These are phyloP conservation scores for Decapterus maruadsi DNA, from an alignment of 2,797 vertebrate genomes.

Conservation along the genomic window DNA sequence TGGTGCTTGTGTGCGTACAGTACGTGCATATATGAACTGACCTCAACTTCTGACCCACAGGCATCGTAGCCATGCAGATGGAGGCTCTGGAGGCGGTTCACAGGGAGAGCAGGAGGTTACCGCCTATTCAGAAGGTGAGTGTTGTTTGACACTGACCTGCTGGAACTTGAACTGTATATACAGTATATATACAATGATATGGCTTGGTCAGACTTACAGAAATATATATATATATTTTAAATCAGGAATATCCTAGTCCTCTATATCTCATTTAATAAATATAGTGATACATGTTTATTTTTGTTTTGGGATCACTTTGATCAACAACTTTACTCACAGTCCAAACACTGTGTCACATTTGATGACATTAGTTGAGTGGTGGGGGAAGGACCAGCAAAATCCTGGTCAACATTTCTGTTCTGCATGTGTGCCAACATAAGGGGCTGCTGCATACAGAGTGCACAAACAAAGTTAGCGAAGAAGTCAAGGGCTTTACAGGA, in stretches of 20 bases:
- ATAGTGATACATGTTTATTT: background rate
- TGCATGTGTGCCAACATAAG: too few relatives aligned
- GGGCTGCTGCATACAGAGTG: too few relatives aligned
- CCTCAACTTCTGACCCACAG: conserved; percentile 81
- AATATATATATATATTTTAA: too few relatives aligned
- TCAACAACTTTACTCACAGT: background rate
- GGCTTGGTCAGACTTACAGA: background rate
- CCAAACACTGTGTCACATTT: background rate
- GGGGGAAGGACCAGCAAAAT: background rate
- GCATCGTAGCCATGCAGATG: conserved; percentile 99
- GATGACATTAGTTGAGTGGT: background rate
- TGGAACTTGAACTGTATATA: background rate
- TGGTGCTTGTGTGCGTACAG: conserved; percentile 14
- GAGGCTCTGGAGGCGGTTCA: conserved; percentile 97
- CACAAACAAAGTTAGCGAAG: too few relatives aligned
- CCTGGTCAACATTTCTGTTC: too few relatives aligned
- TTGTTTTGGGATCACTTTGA: background rate
- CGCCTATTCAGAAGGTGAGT: conserved; percentile 98
- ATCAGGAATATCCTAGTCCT: background rate
- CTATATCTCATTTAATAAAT: too few relatives aligned
- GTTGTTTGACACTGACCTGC: conserved; percentile 27
- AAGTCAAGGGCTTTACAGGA: too few relatives aligned
- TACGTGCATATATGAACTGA: conserved; percentile 53
- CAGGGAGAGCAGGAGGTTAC: conserved; percentile 96
- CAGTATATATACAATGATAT: conserved; percentile 3